Evolutionary conservation across 1,140 invertebrate species (phyloP).

Genomic region (Drosophila nannoptera): DNA sequence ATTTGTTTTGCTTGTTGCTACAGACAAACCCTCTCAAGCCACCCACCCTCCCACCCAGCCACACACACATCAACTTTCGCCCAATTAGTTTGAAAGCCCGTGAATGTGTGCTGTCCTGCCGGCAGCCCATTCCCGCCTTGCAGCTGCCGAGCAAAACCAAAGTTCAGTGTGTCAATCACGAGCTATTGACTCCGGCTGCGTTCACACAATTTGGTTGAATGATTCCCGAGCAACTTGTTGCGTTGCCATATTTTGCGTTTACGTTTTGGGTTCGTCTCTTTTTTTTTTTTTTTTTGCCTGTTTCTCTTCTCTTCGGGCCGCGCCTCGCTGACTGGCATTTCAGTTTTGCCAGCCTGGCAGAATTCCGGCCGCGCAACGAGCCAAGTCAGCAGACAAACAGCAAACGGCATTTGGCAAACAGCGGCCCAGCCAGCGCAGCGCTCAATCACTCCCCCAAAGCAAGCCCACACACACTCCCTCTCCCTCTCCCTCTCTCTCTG

Average conservation of each 20-base stretch:
- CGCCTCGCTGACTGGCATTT: conserved; percentile 45
- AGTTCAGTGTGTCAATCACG: conserved; percentile 49
- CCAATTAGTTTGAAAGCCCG: conserved; percentile 63
- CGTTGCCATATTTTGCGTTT: background rate
- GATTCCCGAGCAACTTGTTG: conserved; percentile 34
- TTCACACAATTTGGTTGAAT: conserved; percentile 11
- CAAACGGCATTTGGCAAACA: conserved; percentile 9
- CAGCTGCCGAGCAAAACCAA: background rate
- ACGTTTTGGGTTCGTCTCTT: too few relatives aligned
- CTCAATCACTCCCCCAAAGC: conserved; percentile 47
- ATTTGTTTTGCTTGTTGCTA: conserved; percentile 36
- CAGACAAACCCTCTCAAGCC: background rate
- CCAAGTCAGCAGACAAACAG: conserved; percentile 53
- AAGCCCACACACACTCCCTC: background rate
- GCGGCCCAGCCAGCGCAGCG: conserved; percentile 10
- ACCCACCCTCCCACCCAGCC: background rate
- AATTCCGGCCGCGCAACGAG: conserved; percentile 61
- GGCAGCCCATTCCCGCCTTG: conserved; percentile 22
- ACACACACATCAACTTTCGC: conserved; percentile 37
- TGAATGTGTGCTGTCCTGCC: conserved; percentile 11
- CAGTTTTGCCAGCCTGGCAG: conserved; percentile 44
- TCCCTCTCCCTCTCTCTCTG: too few relatives aligned
- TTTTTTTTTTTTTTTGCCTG: background rate
- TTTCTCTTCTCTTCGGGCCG: background rate
- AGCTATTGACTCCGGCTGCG: conserved; percentile 27